Evolutionary conservation across 2,888 invertebrate species (phyloP).

Genomic region (Ennomos fuscantarius): DNA sequence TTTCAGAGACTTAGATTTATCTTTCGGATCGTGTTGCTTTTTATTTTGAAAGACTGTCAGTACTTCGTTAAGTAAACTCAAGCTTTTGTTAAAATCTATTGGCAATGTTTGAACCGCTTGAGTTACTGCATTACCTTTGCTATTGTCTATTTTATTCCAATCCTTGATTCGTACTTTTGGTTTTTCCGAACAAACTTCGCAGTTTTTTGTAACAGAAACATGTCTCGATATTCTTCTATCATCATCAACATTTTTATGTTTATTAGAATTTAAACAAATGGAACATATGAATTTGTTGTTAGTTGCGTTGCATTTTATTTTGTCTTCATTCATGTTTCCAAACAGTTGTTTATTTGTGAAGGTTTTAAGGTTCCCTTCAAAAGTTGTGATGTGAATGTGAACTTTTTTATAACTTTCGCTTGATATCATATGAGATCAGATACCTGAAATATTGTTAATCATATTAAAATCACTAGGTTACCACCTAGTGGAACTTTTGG

Average conservation of each 20-base stretch:
- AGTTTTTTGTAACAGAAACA: conserved; percentile 45
- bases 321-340: conserved; percentile 39
- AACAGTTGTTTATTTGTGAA: conserved; percentile 13
- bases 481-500: too few relatives aligned
- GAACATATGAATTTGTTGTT: conserved; percentile 60
- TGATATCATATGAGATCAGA: conserved; percentile 60
- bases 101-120: conserved; percentile 58
- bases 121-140: conserved; percentile 19
- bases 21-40: conserved; percentile 49
- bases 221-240: conserved; percentile 49
- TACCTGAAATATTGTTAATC: conserved; percentile 21
- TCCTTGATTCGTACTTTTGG: conserved; percentile 16
- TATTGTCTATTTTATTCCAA: conserved; percentile 13
- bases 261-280: conserved; percentile 59
- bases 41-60: conserved; percentile 70
- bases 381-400: conserved; percentile 65
- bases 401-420: conserved; percentile 50
- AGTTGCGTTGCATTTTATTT: conserved; percentile 33
- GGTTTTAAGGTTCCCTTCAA: conserved; percentile 37
- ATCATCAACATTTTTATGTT: conserved; percentile 37
- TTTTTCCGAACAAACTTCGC: conserved; percentile 20
- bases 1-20: conserved; percentile 54
- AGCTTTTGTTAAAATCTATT: conserved; percentile 51
- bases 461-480: not conserved
- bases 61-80: conserved; percentile 71